These are phyloP conservation scores for Cyclophora punctaria DNA, from an alignment of 2,888 invertebrate genomes.

Conservation along the genomic window DNA sequence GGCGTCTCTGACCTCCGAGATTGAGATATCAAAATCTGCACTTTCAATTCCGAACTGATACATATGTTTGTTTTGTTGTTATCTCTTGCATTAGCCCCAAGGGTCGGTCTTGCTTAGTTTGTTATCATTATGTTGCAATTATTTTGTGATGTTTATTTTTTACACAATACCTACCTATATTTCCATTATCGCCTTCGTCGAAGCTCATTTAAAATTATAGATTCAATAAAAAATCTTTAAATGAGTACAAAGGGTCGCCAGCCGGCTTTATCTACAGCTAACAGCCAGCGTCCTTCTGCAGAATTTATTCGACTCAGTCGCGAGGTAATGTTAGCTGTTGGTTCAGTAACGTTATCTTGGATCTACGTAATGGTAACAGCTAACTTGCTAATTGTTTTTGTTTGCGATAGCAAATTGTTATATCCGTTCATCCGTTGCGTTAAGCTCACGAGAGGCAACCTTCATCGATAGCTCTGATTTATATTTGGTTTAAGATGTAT, in stretches of 20 bases:
- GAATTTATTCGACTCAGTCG: slow-evolving; percentile 2
- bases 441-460: slow-evolving; percentile 52
- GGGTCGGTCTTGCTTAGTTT: slow-evolving; percentile 28
- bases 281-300: background rate
- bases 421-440: slow-evolving; percentile 54
- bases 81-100: slow-evolving; percentile 41
- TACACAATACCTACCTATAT: too few species aligned
- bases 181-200: too few species aligned
- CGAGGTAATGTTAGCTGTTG: slow-evolving; percentile 16
- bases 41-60: slow-evolving; percentile 55
- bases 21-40: slow-evolving; percentile 74
- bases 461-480: slow-evolving; percentile 60
- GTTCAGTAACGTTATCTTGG: slow-evolving; percentile 43
- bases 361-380: slow-evolving; percentile 63
- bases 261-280: background rate
- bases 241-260: background rate
- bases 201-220: too few species aligned
- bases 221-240: too few species aligned
- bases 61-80: slow-evolving; percentile 55
- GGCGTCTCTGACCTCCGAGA: slow-evolving; percentile 68
- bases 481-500: slow-evolving; percentile 56
- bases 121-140: background rate
- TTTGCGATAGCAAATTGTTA: slow-evolving; percentile 36
- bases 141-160: background rate
- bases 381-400: slow-evolving; percentile 46